A percentile compares a stretch with the other conserved stretches of the same genome.
phyloP scores from a whole-genome alignment of 2,113 vertebrate genomes.

The Nymphicus hollandicus region DNA sequence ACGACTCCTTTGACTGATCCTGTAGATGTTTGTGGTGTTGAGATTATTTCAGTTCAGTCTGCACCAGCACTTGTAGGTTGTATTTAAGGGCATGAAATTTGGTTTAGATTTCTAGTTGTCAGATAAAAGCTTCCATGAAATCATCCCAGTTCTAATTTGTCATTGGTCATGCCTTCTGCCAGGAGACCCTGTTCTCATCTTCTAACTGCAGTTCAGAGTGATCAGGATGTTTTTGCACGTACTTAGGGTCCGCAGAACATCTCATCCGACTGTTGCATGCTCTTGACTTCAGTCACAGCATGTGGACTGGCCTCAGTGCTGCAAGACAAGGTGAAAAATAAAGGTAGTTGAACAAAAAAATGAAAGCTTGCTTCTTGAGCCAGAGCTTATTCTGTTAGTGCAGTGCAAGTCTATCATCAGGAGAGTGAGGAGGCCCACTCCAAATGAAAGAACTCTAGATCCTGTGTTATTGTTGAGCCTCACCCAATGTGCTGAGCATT shows the following conservation, averaged over 20 bases:
- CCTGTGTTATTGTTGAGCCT: background rate
- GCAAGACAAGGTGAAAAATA: background rate
- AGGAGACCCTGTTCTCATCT: rapidly evolving
- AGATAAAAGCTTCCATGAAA: background rate
- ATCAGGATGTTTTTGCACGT: background rate
- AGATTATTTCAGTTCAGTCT: background rate
- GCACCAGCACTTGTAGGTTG: background rate
- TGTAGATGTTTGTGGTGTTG: background rate
- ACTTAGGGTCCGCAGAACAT: background rate
- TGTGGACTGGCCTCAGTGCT: background rate
- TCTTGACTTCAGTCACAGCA: background rate
- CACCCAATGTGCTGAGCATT: background rate
- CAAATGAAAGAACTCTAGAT: background rate
- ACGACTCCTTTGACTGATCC: background rate
- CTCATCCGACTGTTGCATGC: background rate
- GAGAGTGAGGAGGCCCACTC: background rate
- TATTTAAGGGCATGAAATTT: background rate
- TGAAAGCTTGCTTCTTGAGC: background rate
- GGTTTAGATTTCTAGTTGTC: background rate
- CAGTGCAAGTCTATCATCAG: background rate
- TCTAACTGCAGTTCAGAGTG: background rate
- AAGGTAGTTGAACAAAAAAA: background rate
- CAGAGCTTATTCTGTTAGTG: background rate
- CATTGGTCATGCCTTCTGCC: background rate
- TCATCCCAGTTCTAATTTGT: background rate